Conservation (phyloP, 2,888 invertebrate species). For the Pardosa pseudoannulata region DNA sequence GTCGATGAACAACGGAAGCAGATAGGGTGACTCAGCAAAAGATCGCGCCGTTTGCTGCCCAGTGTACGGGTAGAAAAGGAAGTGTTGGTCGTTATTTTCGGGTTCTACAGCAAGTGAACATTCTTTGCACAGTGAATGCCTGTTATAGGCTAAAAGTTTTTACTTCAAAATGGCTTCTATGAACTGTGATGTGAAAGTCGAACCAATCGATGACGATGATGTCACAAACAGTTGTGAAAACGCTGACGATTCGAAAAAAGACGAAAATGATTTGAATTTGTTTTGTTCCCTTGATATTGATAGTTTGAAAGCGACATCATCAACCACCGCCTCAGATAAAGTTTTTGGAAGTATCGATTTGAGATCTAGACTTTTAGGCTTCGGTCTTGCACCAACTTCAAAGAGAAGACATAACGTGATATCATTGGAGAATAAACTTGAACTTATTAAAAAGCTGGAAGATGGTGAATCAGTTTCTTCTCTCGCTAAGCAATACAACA, state of each 20-base stretch:
- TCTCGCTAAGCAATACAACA: neutral
- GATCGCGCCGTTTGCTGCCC: neutral
- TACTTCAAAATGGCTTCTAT: too few species aligned
- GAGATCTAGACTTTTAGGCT: neutral
- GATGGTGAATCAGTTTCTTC: slow-evolving; percentile 15
- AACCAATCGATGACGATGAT: too few species aligned
- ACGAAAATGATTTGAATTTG: neutral
- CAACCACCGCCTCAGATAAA: neutral
- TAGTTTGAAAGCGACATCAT: neutral
- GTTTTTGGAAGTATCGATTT: neutral
- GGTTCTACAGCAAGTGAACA: neutral
- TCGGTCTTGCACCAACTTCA: neutral
- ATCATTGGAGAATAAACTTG: neutral
- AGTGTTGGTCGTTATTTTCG: neutral
- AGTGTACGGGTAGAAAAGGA: neutral
- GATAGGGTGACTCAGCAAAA: neutral
- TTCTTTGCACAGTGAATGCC: neutral
- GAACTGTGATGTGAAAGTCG: too few species aligned
- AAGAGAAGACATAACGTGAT: neutral
- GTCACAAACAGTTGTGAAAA: too few species aligned
- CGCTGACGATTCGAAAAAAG: neutral
- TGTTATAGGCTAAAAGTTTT: neutral
- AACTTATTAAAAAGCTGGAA: slow-evolving; percentile 12
- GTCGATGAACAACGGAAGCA: neutral
- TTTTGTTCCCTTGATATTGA: neutral